Evolutionary conservation across 1,140 invertebrate species (phyloP).

Genomic region (Eumeta japonica): DNA sequence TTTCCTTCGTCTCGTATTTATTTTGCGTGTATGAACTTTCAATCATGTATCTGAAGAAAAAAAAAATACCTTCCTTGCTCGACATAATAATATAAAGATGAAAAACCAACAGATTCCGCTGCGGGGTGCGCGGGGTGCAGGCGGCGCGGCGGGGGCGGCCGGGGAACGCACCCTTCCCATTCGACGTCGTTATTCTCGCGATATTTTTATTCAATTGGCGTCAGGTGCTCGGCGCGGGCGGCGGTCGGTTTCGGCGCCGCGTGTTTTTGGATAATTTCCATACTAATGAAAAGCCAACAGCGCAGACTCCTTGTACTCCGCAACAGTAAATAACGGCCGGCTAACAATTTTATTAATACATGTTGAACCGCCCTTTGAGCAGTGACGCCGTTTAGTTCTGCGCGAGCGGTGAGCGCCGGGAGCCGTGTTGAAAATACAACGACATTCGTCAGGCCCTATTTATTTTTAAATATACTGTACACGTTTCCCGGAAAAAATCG

Average conservation of each 20-base stretch:
- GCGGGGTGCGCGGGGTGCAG: background rate
- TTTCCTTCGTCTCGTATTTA: too few relatives aligned
- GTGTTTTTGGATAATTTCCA: conserved; percentile 54
- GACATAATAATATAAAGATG: background rate
- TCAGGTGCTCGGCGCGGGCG: conserved; percentile 35
- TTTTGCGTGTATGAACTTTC: too few relatives aligned
- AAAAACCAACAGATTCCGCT: background rate
- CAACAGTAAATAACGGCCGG: too few relatives aligned
- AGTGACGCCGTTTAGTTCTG: too few relatives aligned
- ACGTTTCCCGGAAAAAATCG: too few relatives aligned
- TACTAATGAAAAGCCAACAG: conserved; percentile 54
- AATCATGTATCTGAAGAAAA: too few relatives aligned
- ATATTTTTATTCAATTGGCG: conserved; percentile 56
- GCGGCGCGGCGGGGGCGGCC: background rate
- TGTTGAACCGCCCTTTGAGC: conserved; percentile 19
- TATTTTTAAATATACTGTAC: too few relatives aligned
- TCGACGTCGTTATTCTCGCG: conserved; percentile 22
- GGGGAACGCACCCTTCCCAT: conserved; percentile 34
- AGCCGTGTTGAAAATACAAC: too few relatives aligned
- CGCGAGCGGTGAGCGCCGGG: too few relatives aligned
- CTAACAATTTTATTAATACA: conserved; percentile 23
- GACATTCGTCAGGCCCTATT: too few relatives aligned
- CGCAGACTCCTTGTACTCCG: conserved; percentile 4
- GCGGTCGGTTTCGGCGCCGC: conserved; percentile 33
- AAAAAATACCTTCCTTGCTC: background rate